Evolutionary conservation across 2,113 vertebrate genomes (phyloP).

Genomic region (Podilymbus podiceps): DNA sequence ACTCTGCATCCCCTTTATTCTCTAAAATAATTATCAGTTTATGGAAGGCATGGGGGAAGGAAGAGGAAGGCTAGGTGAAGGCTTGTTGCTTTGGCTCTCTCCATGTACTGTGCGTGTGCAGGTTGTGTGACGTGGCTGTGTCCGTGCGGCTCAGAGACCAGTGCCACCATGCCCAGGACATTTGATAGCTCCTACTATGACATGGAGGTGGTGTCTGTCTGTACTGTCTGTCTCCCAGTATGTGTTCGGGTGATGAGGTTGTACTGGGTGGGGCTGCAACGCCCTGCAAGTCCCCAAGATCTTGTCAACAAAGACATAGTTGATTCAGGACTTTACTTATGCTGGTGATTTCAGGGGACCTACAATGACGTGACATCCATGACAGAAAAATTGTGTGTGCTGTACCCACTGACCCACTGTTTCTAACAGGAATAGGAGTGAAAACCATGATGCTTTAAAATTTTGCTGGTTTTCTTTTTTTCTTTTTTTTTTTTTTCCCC

Average conservation of each 20-base stretch:
- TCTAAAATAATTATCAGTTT: not conserved
- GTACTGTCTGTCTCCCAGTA: not conserved
- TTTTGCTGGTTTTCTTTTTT: not conserved
- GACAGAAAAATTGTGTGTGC: not conserved
- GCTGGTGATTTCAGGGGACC: not conserved
- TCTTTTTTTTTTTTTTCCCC: not conserved
- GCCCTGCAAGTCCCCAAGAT: not conserved
- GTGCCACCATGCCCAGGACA: not conserved
- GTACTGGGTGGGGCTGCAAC: not conserved
- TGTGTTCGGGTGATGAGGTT: not conserved
- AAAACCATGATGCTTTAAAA: not conserved
- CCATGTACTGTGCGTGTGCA: fast-evolving
- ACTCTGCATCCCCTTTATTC: not conserved
- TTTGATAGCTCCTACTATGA: not conserved
- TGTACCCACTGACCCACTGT: not conserved
- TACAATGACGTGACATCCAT: not conserved
- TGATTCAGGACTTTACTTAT: not conserved
- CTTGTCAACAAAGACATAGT: not conserved
- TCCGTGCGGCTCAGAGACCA: not conserved
- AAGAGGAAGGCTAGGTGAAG: not conserved
- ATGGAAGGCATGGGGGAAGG: not conserved
- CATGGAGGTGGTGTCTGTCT: not conserved
- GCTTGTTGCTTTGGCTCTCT: not conserved
- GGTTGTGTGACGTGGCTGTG: not conserved
- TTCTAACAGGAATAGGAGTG: not conserved